A percentile compares a stretch with the other conserved stretches of the same genome.
Evolutionary conservation across 2,888 invertebrate species (phyloP).

Genomic region (Thera obeliscata): DNA sequence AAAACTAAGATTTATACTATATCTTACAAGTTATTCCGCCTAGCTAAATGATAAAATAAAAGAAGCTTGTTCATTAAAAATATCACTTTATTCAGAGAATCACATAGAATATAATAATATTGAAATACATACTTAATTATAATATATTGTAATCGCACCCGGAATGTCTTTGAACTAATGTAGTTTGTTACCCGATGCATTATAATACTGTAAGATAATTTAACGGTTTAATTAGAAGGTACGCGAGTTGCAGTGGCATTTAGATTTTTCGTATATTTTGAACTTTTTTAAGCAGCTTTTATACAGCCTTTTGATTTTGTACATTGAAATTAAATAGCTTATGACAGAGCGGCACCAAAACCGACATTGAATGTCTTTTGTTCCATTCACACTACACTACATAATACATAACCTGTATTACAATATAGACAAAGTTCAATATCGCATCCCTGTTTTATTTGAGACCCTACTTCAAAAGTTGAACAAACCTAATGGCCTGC

Average conservation of each 20-base stretch:
- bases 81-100: constrained; percentile 73
- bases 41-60: constrained; percentile 7
- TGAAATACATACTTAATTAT: background rate
- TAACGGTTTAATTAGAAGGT: constrained; percentile 11
- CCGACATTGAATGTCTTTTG: constrained; percentile 26
- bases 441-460: constrained; percentile 36
- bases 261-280: background rate
- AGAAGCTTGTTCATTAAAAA: constrained; percentile 58
- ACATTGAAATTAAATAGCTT: constrained; percentile 7
- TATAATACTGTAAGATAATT: constrained; percentile 32
- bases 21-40: background rate
- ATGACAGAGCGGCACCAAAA: constrained; percentile 21
- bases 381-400: constrained; percentile 13
- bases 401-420: constrained; percentile 14
- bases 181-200: background rate
- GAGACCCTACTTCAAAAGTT: constrained; percentile 12
- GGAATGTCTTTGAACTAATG: constrained; percentile 23
- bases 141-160: constrained; percentile 35
- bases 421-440: constrained; percentile 31
- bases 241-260: background rate
- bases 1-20: no score
- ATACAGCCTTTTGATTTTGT: constrained; percentile 16
- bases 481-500: no score
- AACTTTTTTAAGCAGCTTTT: background rate
- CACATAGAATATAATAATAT: constrained; percentile 49